Evolutionary conservation across 2,888 invertebrate genomes (phyloP).

Genomic region (Agrotis clavis): DNA sequence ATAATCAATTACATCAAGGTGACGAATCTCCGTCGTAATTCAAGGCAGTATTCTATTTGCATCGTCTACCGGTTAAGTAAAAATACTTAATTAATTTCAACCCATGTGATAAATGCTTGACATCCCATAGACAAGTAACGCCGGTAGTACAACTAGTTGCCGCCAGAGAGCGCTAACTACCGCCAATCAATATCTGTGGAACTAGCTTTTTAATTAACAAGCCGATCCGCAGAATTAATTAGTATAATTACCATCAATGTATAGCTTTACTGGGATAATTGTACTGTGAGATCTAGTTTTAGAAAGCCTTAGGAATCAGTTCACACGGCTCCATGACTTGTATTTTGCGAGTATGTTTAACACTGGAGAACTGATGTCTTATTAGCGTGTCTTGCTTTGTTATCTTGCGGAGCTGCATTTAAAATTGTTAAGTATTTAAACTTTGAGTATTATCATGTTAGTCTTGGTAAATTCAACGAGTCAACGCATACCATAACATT

Average conservation of each 20-base stretch:
- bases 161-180: constrained; percentile 45
- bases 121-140: constrained; percentile 31
- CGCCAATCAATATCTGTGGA: constrained; percentile 53
- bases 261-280: constrained; percentile 36
- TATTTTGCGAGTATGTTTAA: constrained; percentile 46
- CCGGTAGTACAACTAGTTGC: constrained; percentile 28
- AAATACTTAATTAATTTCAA: constrained; percentile 50
- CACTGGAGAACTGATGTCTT: constrained; percentile 42
- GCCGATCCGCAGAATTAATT: constrained; percentile 51
- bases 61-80: constrained; percentile 36
- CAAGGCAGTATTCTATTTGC: constrained; percentile 40
- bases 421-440: constrained; percentile 12
- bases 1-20: constrained; percentile 34
- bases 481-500: background rate
- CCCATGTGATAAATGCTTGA: constrained; percentile 37
- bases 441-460: constrained; percentile 9
- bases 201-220: constrained; percentile 57
- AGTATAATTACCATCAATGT: constrained; percentile 48
- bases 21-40: constrained; percentile 40
- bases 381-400: constrained; percentile 46
- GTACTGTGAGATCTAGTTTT: constrained; percentile 37
- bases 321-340: constrained; percentile 28
- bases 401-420: constrained; percentile 11
- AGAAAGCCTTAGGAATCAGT: constrained; percentile 34
- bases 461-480: background rate